phyloP scores from a whole-genome alignment of 2,888 invertebrate genomes.

The Oasisia sp. region DNA sequence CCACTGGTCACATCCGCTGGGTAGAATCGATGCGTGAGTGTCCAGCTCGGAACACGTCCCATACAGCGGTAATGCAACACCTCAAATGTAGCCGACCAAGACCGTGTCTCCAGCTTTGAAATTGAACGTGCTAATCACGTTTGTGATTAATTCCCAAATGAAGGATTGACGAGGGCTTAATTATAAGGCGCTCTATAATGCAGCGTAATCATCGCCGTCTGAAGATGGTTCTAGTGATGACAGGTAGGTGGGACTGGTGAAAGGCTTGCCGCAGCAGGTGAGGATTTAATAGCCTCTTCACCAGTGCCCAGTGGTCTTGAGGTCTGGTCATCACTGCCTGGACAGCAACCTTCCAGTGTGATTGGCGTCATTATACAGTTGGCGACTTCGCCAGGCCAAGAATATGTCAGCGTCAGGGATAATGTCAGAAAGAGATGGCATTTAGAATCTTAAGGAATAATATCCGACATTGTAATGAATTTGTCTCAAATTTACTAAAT shows the following conservation, averaged over 20 bases:
- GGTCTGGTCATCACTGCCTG: background rate
- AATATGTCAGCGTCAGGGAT: too few relatives aligned
- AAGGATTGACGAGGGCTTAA: conserved; percentile 10
- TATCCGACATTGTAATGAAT: too few relatives aligned
- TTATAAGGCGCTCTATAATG: background rate
- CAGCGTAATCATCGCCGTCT: background rate
- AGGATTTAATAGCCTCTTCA: conserved; percentile 5
- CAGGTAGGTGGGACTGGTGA: background rate
- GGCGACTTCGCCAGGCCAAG: background rate
- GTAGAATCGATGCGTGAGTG: background rate
- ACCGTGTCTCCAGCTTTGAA: background rate
- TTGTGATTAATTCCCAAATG: conserved; percentile 17
- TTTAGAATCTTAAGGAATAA: too few relatives aligned
- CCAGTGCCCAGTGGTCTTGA: background rate
- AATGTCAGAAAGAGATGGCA: too few relatives aligned
- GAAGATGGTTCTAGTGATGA: background rate
- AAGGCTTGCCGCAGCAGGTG: background rate
- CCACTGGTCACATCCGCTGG: background rate
- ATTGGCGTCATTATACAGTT: background rate
- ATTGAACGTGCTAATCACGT: background rate
- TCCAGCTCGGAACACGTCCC: background rate
- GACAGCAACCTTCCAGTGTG: background rate
- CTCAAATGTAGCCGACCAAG: background rate
- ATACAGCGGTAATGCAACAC: background rate
- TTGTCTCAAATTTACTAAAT: too few relatives aligned